Conservation (phyloP, 2,888 invertebrate genomes). For the Drosophila koepferae region DNA sequence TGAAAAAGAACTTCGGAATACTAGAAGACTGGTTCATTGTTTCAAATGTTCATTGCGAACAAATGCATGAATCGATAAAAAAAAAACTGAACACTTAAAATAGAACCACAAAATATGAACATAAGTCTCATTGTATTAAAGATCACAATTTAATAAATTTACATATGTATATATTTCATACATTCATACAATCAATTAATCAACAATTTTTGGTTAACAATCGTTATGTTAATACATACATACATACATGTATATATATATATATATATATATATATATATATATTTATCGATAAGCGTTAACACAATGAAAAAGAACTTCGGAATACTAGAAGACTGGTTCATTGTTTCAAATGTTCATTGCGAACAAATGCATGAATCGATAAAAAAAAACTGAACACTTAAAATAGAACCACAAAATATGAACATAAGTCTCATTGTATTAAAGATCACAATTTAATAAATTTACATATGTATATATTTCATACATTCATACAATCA, state of each 20-base stretch:
- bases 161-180: background rate
- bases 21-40: background rate
- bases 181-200: too few species aligned
- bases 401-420: background rate
- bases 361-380: background rate
- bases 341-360: background rate
- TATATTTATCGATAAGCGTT: conserved; percentile 1
- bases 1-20: background rate
- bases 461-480: too few species aligned
- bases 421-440: too few species aligned
- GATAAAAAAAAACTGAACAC: background rate
- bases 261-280: too few species aligned
- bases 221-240: too few species aligned
- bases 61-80: background rate
- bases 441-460: too few species aligned
- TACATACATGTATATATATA: too few species aligned
- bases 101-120: background rate
- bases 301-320: background rate
- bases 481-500: conserved; percentile 7
- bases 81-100: background rate
- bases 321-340: background rate
- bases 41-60: background rate
- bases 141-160: too few species aligned
- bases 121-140: too few species aligned
- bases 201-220: too few species aligned